Conservation (phyloP, 2,888 invertebrate species). For the Parnassius mnemosyne region DNA sequence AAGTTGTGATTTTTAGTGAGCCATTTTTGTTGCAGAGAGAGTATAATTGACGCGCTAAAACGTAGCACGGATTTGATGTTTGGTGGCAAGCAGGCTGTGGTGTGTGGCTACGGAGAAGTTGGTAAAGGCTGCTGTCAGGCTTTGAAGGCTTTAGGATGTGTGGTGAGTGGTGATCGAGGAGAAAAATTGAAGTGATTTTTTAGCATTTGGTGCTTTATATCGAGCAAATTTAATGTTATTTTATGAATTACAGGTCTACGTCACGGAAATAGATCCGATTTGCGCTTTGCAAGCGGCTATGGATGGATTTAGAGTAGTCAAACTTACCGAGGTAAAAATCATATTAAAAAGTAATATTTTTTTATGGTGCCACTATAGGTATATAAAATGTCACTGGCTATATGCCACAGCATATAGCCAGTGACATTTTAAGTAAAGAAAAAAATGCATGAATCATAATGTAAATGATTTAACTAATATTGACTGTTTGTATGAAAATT, state of each 20-base stretch:
- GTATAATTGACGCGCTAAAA: conserved; percentile 85
- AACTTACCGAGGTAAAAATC: conserved; percentile 92
- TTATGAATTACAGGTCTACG: conserved; percentile 69
- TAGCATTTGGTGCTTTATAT: too few species aligned
- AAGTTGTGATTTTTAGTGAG: not conserved
- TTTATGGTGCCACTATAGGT: too few species aligned
- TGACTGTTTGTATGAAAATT: too few species aligned
- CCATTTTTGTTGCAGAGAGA: conserved; percentile 53
- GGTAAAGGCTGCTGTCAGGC: conserved; percentile 98
- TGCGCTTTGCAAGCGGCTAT: conserved; percentile 98
- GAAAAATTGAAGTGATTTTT: too few species aligned
- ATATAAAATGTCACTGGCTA: too few species aligned
- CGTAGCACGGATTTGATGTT: conserved; percentile 98
- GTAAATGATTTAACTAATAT: too few species aligned
- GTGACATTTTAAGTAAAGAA: too few species aligned
- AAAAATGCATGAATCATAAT: too few species aligned
- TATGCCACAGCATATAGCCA: too few species aligned
- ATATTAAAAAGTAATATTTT: not conserved
- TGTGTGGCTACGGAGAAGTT: conserved; percentile 98
- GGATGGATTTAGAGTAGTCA: conserved; percentile 98
- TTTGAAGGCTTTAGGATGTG: conserved; percentile 95
- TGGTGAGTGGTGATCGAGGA: conserved; percentile 81
- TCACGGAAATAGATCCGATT: conserved; percentile 98
- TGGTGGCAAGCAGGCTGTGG: conserved; percentile 97
- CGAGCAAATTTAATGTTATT: too few species aligned